Base-by-base conservation (phyloP, 2,797 vertebrate genomes). In the Clamator glandarius region DNA sequence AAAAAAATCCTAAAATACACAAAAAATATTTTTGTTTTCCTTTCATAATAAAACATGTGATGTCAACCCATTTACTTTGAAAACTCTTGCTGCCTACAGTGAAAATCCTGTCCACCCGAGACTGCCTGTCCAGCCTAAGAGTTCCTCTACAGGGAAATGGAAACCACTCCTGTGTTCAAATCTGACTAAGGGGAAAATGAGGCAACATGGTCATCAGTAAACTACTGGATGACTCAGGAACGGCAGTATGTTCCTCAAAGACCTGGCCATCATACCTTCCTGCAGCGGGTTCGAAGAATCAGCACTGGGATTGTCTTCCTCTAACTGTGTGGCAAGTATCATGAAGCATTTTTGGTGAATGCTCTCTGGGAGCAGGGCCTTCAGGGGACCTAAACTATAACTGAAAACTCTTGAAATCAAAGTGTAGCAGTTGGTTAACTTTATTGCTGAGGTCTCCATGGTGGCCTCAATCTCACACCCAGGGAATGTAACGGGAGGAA, bases 31-130 rank as follows among this genome's bases (percentile, higher is more conserved):
- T 96, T 95, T 97, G 91, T 95, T 97, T 97, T 92, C 79, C 89
- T 96, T 97, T 97, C 96, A 96, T 96, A 94, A 96, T 85, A 82
- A 97, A 96, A 95, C 88, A 89, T 87, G 57, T 64, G 46, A 92
- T 92, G 91, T 92, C 92, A 96, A 92, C 59, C 57, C 36, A 82
- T 77, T 96, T 97, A 91, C 82, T 93, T 92, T 89, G 92, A 95
- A 96, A 96, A 92, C 26, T 82, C 74, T 67, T 68, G 36, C 16
- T 91, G 81, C 75, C 87, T 90, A 46, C 59, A 61, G 58, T 63
- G 52, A 81, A 93, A 83, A 87, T 41, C 29, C 48, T 66, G 29
- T 57, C 72, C 33, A 78, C 33, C 36, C 55, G 59, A 81, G 31
- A 35, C 35, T 88, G 26, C 12, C n/a, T 69, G 48, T 85, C 66